A percentile compares a stretch with the other conserved stretches of the same genome.
Evolutionary conservation across 2,113 vertebrate genomes (phyloP).

Genomic region (Misgurnus mizolepis): DNA sequence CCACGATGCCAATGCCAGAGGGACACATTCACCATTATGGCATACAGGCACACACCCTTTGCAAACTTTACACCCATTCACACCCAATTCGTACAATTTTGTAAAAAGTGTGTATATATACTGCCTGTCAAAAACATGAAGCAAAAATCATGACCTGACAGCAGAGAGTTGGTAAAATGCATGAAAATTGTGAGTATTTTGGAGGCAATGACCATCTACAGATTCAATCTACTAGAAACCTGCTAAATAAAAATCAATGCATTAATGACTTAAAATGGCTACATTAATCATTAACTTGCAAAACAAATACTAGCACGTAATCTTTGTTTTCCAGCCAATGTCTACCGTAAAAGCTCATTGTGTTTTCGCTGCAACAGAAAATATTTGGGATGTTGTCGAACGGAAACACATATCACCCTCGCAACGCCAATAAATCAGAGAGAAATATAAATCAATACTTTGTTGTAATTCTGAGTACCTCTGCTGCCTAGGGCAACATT

Average conservation of each 20-base stretch:
- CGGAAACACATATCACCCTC: conserved; percentile 4
- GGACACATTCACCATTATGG: not conserved
- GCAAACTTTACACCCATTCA: not conserved
- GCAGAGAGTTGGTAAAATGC: not conserved
- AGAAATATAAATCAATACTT: conserved; percentile 27
- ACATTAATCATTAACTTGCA: too few relatives aligned
- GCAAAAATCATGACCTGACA: too few relatives aligned
- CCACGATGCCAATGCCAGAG: not conserved
- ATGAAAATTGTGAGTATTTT: too few relatives aligned
- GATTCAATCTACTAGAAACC: too few relatives aligned
- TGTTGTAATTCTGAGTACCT: conserved; percentile 22
- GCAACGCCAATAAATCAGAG: conserved; percentile 23
- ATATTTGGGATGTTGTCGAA: not conserved
- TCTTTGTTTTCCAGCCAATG: not conserved
- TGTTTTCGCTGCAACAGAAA: not conserved
- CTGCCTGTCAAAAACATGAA: conserved; percentile 34
- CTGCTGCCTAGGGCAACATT: not conserved
- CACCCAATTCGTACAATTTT: not conserved
- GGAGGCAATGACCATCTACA: too few relatives aligned
- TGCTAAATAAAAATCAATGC: too few relatives aligned
- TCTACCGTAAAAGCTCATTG: not conserved
- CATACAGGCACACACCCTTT: conserved; percentile 15
- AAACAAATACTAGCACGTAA: not conserved
- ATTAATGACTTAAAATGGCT: too few relatives aligned
- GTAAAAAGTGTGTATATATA: conserved; percentile 42